These are phyloP conservation scores for Alauda arvensis DNA, from an alignment of 2,797 vertebrate species.

Conservation along the genomic window DNA sequence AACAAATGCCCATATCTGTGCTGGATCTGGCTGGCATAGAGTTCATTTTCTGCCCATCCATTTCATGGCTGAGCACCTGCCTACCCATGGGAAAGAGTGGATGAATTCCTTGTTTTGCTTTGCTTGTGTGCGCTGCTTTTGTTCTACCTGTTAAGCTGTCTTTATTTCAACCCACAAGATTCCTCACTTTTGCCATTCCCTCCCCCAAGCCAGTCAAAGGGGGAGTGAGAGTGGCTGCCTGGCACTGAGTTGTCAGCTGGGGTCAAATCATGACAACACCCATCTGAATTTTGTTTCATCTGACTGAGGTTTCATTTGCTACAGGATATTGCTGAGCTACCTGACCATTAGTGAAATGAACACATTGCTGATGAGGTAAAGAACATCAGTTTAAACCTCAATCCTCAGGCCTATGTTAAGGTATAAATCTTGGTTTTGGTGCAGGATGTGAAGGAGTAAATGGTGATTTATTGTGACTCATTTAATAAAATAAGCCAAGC, in stretches of 20 bases:
- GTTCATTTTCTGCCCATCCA: neutral
- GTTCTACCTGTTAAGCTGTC: neutral
- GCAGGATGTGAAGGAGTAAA: neutral
- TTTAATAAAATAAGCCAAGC: neutral
- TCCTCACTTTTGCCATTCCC: neutral
- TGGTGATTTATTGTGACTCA: neutral
- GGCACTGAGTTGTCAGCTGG: neutral
- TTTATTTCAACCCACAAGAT: neutral
- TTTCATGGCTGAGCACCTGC: neutral
- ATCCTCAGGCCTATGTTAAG: neutral
- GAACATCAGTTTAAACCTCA: neutral
- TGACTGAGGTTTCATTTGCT: neutral
- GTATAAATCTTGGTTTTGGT: neutral
- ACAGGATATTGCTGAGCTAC: neutral
- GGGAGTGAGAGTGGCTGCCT: accelerated
- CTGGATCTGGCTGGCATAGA: neutral
- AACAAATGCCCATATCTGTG: neutral
- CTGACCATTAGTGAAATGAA: neutral
- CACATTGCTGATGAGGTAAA: neutral
- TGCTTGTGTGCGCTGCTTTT: neutral
- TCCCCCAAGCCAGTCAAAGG: no score
- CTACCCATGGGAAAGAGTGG: no score
- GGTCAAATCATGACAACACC: neutral
- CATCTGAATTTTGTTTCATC: neutral
- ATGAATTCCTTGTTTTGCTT: neutral